phyloP scores from a whole-genome alignment of 2,797 vertebrate species.

The Psittacula echo region DNA sequence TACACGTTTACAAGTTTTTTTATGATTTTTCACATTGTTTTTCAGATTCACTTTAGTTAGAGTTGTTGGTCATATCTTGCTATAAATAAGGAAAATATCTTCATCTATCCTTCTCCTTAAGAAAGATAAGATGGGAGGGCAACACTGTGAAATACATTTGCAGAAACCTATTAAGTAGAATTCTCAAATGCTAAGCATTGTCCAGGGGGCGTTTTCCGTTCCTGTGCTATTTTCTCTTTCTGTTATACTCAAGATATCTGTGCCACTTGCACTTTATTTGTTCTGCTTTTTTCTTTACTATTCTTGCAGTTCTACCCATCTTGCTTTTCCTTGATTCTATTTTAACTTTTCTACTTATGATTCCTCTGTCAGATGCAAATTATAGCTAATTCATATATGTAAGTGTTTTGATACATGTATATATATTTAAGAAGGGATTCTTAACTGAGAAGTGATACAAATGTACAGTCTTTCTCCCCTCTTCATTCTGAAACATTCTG shows the following conservation, averaged over 20 bases:
- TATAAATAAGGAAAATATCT: background rate
- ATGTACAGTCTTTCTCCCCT: fast-evolving
- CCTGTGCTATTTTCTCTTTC: background rate
- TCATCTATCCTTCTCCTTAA: background rate
- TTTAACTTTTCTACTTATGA: background rate
- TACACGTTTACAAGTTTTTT: fast-evolving
- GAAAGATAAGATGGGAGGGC: background rate
- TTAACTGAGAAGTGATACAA: background rate
- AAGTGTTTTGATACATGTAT: background rate
- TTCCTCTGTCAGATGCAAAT: background rate
- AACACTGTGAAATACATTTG: background rate
- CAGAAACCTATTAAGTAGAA: background rate
- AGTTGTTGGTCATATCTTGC: background rate
- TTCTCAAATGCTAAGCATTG: background rate
- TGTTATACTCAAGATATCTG: background rate
- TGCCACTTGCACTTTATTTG: background rate
- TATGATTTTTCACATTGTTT: fast-evolving
- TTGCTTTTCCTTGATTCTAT: background rate
- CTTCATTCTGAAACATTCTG: background rate
- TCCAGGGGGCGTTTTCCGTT: fast-evolving
- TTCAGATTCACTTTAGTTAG: background rate
- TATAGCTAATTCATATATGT: no score
- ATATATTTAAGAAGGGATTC: background rate
- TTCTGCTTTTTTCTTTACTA: background rate
- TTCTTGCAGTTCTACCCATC: background rate